These are phyloP conservation scores for Harlomillsia oculata DNA, from an alignment of 1,140 invertebrate species.

Conservation along the genomic window DNA sequence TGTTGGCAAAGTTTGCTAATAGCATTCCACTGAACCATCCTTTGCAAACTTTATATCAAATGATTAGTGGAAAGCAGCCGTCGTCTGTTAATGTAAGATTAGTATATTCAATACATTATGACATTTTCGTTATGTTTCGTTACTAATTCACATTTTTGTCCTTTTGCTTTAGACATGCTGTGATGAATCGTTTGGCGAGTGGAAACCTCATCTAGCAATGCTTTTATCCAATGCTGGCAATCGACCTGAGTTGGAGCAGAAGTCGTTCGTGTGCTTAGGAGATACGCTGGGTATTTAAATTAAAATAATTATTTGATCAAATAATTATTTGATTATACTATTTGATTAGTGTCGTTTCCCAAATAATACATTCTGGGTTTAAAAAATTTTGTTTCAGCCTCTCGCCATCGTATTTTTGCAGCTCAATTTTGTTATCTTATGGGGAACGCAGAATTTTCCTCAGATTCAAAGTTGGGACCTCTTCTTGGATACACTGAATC, in stretches of 20 bases:
- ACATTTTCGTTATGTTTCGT: too few relatives aligned
- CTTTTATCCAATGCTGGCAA: conserved; percentile 77
- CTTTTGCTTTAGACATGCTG: conserved; percentile 52
- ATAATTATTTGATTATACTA: not conserved
- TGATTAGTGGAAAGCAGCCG: conserved; percentile 75
- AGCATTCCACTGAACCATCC: conserved; percentile 76
- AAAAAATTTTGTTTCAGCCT: conserved; percentile 27
- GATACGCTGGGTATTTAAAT: conserved; percentile 47
- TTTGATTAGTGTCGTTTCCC: conserved; percentile 35
- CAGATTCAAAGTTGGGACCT: conserved; percentile 48
- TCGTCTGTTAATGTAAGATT: conserved; percentile 64
- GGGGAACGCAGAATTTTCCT: conserved; percentile 65
- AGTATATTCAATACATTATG: too few relatives aligned
- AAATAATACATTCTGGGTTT: not conserved
- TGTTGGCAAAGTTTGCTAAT: conserved; percentile 80
- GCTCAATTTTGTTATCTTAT: conserved; percentile 91
- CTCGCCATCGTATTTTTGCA: conserved; percentile 51
- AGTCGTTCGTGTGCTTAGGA: conserved; percentile 67
- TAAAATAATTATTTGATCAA: not conserved
- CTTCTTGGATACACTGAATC: conserved; percentile 64
- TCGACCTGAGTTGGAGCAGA: conserved; percentile 67
- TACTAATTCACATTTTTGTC: not conserved
- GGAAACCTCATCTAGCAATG: conserved; percentile 90
- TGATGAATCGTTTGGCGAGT: conserved; percentile 88
- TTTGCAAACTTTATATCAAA: conserved; percentile 82